Conservation (phyloP, 2,113 vertebrate species). For the Reinhardtius hippoglossoides region DNA sequence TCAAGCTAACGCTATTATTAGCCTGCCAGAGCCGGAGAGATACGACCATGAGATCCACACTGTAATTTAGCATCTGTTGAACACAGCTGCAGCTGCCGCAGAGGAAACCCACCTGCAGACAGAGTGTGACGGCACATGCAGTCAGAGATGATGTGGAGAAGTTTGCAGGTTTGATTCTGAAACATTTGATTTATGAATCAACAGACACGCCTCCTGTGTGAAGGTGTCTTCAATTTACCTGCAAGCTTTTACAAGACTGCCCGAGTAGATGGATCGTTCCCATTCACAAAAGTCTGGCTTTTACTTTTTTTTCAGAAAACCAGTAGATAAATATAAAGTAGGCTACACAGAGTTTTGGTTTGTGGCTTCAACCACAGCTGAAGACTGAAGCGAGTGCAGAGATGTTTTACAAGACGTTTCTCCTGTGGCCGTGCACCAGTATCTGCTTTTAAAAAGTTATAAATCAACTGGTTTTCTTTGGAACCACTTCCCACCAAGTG, state of each 20-base stretch:
- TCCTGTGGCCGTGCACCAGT: neutral
- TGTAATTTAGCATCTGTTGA: constrained; percentile 82
- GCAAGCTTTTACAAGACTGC: neutral
- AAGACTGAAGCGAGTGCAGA: neutral
- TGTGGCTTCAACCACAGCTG: constrained; percentile 22
- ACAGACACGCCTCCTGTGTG: too few relatives aligned
- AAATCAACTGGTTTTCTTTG: neutral
- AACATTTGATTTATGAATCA: neutral
- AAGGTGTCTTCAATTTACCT: neutral
- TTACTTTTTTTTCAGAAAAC: neutral
- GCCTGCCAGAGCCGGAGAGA: constrained; percentile 64
- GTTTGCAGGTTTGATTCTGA: neutral
- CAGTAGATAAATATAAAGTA: constrained; percentile 27
- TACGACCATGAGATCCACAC: constrained; percentile 62
- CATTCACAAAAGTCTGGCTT: neutral
- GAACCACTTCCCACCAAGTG: neutral
- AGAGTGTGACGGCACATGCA: neutral
- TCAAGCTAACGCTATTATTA: constrained; percentile 71
- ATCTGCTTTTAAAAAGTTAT: neutral
- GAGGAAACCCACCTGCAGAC: constrained; percentile 65
- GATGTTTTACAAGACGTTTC: neutral
- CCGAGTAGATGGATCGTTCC: neutral
- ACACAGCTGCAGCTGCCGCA: constrained; percentile 64
- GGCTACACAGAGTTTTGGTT: constrained; percentile 1
- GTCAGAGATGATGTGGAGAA: neutral